phyloP scores from a whole-genome alignment of 2,888 invertebrate genomes.

The Sphaeridia pumilis region DNA sequence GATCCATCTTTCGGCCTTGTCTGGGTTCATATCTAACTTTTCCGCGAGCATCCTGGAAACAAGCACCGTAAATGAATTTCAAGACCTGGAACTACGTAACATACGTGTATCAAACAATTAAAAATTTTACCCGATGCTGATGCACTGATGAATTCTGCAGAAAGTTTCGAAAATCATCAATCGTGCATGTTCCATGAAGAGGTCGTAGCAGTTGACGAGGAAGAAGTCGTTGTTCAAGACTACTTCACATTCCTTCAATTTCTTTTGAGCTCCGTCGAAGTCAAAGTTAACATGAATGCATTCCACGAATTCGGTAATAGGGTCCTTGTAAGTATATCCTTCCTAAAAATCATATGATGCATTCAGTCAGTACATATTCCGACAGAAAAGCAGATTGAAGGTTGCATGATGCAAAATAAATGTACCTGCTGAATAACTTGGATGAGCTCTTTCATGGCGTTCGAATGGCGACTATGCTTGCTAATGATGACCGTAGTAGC shows the following conservation, averaged over 20 bases:
- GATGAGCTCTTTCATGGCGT: constrained; percentile 87
- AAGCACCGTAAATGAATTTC: neutral
- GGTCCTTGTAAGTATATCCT: constrained; percentile 95
- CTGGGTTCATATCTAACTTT: constrained; percentile 94
- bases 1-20: constrained; percentile 99
- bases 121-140: constrained; percentile 66
- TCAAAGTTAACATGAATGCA: constrained; percentile 98
- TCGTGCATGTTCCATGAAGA: constrained; percentile 97
- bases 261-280: constrained; percentile 95
- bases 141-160: constrained; percentile 98
- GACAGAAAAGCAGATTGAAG: too few species aligned
- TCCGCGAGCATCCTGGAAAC: constrained; percentile 82
- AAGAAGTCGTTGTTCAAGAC: constrained; percentile 97
- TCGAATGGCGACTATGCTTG: constrained; percentile 58
- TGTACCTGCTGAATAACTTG: constrained; percentile 88
- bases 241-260: constrained; percentile 88
- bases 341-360: constrained; percentile 60
- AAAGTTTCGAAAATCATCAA: constrained; percentile 99
- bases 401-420: too few species aligned
- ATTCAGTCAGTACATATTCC: too few species aligned
- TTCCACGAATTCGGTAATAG: constrained; percentile 97
- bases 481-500: constrained; percentile 97
- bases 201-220: constrained; percentile 85
- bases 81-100: neutral
- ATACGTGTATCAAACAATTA: neutral